Base-by-base conservation (phyloP, 1,140 invertebrate genomes). In the Cherax destructor region DNA sequence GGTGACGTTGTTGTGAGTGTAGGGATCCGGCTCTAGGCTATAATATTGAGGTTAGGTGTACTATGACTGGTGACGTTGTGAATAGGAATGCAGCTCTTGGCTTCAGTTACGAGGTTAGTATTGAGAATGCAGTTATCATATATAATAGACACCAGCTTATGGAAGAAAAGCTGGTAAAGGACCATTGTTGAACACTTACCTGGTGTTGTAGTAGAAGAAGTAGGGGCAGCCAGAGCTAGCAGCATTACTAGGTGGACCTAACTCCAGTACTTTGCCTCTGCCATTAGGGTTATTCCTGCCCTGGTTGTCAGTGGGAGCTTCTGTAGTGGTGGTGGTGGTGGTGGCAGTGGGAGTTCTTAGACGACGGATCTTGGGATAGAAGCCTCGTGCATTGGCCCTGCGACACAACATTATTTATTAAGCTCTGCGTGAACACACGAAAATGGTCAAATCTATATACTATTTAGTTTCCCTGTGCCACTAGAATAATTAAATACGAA, bases 181-280 rank as follows among this genome's bases (percentile, higher is more conserved):
- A 11, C 72, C 72, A 24, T 13, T 56, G 9, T 5, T 56, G 9
- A 10, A 56, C 52, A 56, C 76, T 78, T 16, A 91, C 88, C 83
- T 91, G 76, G 88, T 91, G 74, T 91, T 91, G 59, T 91, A 91
- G 88, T 91, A 91, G 59, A 91, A 91, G 76, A 56, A 91, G 30
- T 91, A 91, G 59, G 88, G 88, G 13, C 88, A 91, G 52, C 88
- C 81, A 13, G 56, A 76, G 1, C 24, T 72, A 4, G 81, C 81
- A 41, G 52, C 9, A 56, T 9, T 9, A 21, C 5, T 59, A 7
- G 76, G 74, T 6, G 85, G 24, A 0, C 84, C 76, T 1, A n/a
- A 81, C 1, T 59, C 52, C 16, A 91, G 59, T 13, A 85, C 83
- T 76, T 91, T 91, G 52, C 30, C 83, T 59, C 52, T 9, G 10